Evolutionary conservation across 1,140 invertebrate genomes (phyloP).

Genomic region (Meteorus sp.): DNA sequence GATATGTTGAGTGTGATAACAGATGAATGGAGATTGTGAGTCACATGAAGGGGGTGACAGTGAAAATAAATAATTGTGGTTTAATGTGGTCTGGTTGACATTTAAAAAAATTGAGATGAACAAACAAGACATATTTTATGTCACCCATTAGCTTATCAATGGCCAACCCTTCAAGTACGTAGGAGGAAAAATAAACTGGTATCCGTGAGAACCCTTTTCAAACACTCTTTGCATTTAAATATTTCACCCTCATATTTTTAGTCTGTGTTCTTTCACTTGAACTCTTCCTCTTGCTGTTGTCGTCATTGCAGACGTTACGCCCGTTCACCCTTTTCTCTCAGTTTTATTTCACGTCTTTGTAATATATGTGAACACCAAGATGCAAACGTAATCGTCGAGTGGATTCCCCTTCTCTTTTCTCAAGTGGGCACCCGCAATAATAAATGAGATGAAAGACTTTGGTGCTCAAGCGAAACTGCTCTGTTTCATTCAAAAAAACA

Average conservation of each 20-base stretch:
- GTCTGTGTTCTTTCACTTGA: slow-evolving; percentile 5
- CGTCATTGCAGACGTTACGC: no score
- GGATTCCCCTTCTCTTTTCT: neutral
- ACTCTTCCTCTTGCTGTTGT: no score
- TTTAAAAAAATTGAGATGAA: neutral
- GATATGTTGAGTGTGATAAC: neutral
- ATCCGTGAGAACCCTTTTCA: slow-evolving; percentile 37
- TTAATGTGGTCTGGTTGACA: neutral
- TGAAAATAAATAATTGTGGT: neutral
- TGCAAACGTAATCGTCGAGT: slow-evolving; percentile 25
- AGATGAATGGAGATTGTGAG: neutral
- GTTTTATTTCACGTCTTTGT: neutral
- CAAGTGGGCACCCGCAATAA: slow-evolving; percentile 3
- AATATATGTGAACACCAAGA: neutral
- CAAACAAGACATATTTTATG: slow-evolving; percentile 34
- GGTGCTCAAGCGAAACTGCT: neutral
- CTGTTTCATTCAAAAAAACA: slow-evolving; percentile 8
- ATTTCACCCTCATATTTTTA: neutral
- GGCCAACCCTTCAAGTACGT: slow-evolving; percentile 37
- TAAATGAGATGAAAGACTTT: neutral
- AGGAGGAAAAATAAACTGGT: slow-evolving; percentile 44
- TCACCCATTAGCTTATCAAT: slow-evolving; percentile 48
- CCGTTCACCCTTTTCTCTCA: slow-evolving; percentile 28
- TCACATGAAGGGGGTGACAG: no score
- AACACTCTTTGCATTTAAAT: slow-evolving; percentile 9